phyloP scores from a whole-genome alignment of 2,888 invertebrate species.

The Rhimphoctona megacephalus region DNA sequence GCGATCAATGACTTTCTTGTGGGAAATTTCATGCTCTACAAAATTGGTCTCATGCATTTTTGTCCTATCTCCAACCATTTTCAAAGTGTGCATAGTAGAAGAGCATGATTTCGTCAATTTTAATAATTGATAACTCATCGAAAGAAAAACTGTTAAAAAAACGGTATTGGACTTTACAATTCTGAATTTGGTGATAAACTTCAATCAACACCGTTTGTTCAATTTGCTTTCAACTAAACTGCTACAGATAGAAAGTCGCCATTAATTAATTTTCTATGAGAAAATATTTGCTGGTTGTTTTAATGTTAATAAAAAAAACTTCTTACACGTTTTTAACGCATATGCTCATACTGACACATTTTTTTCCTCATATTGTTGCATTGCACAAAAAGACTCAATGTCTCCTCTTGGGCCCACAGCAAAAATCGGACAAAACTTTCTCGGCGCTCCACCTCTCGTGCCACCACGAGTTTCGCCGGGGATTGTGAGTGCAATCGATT shows the following conservation, averaged over 20 bases:
- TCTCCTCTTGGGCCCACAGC: constrained; percentile 77
- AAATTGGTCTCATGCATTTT: neutral
- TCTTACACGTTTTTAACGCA: neutral
- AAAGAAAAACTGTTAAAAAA: neutral
- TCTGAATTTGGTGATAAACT: too few species aligned
- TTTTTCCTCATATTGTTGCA: constrained; percentile 24
- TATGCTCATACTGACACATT: constrained; percentile 1
- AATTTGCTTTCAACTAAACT: neutral
- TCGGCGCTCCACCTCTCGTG: constrained; percentile 89
- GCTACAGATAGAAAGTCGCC: neutral
- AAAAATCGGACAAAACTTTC: constrained; percentile 86
- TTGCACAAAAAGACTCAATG: constrained; percentile 20
- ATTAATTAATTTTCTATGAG: neutral
- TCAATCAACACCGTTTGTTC: neutral
- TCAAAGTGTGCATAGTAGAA: neutral
- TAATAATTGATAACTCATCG: neutral
- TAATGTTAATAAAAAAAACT: neutral
- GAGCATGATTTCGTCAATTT: too few species aligned
- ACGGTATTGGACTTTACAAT: neutral
- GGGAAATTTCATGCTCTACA: neutral
- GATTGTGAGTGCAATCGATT: constrained; percentile 83
- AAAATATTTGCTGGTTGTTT: neutral
- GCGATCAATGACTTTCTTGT: too few species aligned
- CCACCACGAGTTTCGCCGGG: constrained; percentile 90
- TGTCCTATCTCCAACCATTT: neutral